Evolutionary conservation across 2,113 vertebrate genomes (phyloP).

Genomic region (Pseudopodoces humilis): DNA sequence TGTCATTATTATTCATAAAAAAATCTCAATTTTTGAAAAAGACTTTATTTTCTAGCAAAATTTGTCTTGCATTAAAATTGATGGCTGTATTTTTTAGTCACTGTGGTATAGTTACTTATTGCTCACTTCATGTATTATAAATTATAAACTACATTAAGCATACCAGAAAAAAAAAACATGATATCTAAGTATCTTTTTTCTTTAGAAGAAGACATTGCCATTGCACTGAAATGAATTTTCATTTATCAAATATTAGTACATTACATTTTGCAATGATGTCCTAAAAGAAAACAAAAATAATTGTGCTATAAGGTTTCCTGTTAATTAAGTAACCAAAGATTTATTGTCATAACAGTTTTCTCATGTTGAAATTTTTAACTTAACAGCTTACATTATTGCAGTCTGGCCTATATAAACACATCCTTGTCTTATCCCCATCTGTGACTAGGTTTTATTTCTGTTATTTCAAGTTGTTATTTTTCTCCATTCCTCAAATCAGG

Average conservation of each 20-base stretch:
- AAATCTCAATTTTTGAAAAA: background rate
- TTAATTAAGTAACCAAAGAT: constrained; percentile 43
- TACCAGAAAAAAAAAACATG: background rate
- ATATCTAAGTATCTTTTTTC: background rate
- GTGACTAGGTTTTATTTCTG: constrained; percentile 2
- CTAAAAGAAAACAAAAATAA: background rate
- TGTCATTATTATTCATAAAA: background rate
- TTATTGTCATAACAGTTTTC: constrained; percentile 49
- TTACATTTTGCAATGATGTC: background rate
- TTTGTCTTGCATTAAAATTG: background rate
- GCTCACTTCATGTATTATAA: background rate
- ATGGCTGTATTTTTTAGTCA: background rate
- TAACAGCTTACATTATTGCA: constrained; percentile 41
- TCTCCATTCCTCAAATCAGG: background rate
- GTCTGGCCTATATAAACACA: background rate
- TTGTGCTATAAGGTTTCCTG: background rate
- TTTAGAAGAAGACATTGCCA: background rate
- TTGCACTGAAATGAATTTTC: background rate
- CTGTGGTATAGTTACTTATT: background rate
- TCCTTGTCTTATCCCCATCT: constrained; percentile 5
- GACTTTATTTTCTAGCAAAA: background rate
- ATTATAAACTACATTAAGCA: background rate
- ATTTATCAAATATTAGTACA: background rate
- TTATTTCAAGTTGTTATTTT: background rate
- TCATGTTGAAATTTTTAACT: constrained; percentile 17